Evolutionary conservation across 2,888 invertebrate species (phyloP).

Genomic region (Xestoiulus laeticollis): DNA sequence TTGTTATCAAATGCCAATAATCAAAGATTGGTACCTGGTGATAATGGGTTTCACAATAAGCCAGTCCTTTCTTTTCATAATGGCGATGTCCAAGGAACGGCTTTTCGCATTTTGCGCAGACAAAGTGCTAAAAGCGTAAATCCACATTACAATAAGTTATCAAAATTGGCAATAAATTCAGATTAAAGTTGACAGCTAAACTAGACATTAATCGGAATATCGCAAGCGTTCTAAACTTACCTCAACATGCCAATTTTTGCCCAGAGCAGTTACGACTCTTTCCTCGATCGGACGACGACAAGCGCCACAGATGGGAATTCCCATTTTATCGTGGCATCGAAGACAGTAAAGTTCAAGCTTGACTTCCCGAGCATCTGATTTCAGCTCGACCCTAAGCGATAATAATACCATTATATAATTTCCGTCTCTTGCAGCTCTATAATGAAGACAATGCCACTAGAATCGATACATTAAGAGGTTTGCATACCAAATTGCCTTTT

Average conservation of each 20-base stretch:
- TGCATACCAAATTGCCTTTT: too few relatives aligned
- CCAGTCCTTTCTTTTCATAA: slow-evolving; percentile 97
- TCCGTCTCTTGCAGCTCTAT: too few relatives aligned
- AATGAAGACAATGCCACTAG: not conserved
- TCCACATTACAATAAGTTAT: not conserved
- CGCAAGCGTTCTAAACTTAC: not conserved
- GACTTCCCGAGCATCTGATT: slow-evolving; percentile 95
- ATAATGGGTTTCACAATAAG: slow-evolving; percentile 99
- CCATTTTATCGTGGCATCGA: slow-evolving; percentile 99
- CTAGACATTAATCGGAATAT: not conserved
- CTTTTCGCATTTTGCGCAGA: slow-evolving; percentile 99
- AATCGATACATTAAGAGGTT: not conserved
- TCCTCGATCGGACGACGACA: slow-evolving; percentile 99
- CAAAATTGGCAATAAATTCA: not conserved
- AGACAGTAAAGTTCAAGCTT: slow-evolving; percentile 95
- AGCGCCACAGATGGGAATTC: slow-evolving; percentile 99
- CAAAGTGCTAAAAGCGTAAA: slow-evolving; percentile 82
- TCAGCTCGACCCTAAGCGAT: slow-evolving; percentile 76
- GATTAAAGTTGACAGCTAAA: not conserved
- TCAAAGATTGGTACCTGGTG: slow-evolving; percentile 69
- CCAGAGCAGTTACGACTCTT: slow-evolving; percentile 96
- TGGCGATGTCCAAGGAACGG: slow-evolving; percentile 99
- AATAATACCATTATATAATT: too few relatives aligned
- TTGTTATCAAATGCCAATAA: not conserved
- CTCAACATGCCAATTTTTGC: slow-evolving; percentile 98